Conservation (phyloP, 2,797 vertebrate genomes). For the Neopelma chrysocephalum region DNA sequence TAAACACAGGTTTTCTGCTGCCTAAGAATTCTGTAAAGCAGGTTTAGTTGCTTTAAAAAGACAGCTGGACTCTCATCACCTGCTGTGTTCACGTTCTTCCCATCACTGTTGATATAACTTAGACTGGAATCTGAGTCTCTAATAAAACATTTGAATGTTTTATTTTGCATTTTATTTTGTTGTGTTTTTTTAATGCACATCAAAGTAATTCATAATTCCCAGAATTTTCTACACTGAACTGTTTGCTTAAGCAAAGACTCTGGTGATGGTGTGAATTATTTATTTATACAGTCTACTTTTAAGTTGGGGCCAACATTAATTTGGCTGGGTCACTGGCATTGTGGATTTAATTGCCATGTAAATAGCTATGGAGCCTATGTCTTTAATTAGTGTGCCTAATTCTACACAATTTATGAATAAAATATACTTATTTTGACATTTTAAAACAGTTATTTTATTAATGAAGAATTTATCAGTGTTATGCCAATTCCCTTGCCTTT, state of each 20-base stretch:
- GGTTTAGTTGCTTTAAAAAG: neutral
- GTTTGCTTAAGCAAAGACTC: constrained; percentile 49
- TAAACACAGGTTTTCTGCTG: neutral
- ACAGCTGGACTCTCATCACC: neutral
- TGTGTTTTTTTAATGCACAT: constrained; percentile 34
- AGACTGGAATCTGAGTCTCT: constrained; percentile 43
- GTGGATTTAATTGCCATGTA: constrained; percentile 64
- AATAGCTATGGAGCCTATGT: constrained; percentile 45
- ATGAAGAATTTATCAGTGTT: constrained; percentile 57
- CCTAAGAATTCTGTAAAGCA: neutral
- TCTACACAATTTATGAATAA: constrained; percentile 61
- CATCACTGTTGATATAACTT: constrained; percentile 47
- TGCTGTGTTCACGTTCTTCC: neutral
- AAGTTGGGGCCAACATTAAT: constrained; percentile 68
- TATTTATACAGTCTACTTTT: constrained; percentile 69
- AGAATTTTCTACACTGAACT: constrained; percentile 44
- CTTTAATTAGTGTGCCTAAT: constrained; percentile 61
- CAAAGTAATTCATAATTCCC: constrained; percentile 54
- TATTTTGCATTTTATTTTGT: constrained; percentile 54
- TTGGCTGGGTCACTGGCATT: constrained; percentile 59
- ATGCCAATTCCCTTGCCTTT: constrained; percentile 59
- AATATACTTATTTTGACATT: constrained; percentile 52
- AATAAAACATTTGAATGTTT: constrained; percentile 46
- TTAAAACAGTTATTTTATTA: constrained; percentile 62
- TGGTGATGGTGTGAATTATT: constrained; percentile 64